Conservation (phyloP, 2,113 vertebrate genomes). For the Ceyx melanurus region DNA sequence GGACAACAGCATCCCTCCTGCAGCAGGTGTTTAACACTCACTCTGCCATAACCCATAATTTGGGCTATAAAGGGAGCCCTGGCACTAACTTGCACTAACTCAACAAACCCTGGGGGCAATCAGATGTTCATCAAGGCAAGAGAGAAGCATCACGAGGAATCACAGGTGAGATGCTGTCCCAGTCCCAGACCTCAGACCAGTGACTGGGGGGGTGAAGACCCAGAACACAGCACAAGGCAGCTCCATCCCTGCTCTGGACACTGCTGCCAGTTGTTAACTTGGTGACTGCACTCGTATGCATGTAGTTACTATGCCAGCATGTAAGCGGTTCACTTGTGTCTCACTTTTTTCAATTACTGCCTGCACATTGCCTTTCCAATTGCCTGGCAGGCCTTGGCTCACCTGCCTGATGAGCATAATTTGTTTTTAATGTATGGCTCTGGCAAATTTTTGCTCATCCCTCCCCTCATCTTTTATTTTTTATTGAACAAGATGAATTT, state of each 20-base stretch:
- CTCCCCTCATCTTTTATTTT: not conserved
- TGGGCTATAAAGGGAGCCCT: not conserved
- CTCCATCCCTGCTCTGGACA: not conserved
- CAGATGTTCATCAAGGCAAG: not conserved
- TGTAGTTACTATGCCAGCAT: not conserved
- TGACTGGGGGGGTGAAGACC: fast-evolving
- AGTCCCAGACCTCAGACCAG: not conserved
- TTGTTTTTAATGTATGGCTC: conserved; percentile 47
- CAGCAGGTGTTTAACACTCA: not conserved
- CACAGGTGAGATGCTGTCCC: fast-evolving
- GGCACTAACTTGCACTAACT: not conserved
- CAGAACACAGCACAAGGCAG: not conserved
- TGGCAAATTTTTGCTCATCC: not conserved
- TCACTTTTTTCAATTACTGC: conserved; percentile 48
- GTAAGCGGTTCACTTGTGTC: not conserved
- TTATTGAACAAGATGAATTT: not conserved
- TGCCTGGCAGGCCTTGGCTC: not conserved
- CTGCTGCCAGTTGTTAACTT: not conserved
- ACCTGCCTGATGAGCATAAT: conserved; percentile 49
- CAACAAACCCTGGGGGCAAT: not conserved
- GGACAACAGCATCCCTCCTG: not conserved
- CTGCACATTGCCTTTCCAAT: conserved; percentile 32
- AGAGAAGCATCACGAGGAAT: not conserved
- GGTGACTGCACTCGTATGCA: fast-evolving
- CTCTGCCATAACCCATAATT: not conserved